Evolutionary conservation across 1,140 invertebrate species (phyloP), one percentile per base, ranked within the genome.

Genomic region (Drosophila tsacasi): DNA sequence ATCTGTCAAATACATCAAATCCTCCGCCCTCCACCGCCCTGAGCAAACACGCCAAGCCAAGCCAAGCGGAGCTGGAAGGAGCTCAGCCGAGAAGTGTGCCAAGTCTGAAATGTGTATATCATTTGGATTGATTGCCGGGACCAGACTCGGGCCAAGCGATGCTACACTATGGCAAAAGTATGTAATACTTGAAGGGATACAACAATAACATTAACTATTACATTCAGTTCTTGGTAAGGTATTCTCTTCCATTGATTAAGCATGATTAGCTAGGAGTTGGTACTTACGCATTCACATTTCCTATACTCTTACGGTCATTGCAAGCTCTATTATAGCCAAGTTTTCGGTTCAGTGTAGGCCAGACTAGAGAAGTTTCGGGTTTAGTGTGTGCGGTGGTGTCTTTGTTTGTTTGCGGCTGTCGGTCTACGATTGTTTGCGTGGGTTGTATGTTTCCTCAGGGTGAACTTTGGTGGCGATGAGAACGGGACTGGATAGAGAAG

Each of bases 1-100:
- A 87, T 81, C 72, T 81, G 77, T 89, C 84, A 87, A 87, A 87
- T 86, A 87, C 83, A 87, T 87, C 80, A 87, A 83, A 87, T 76
- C 72, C 66, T 44, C 25, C 57, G 10, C 49, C 68, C 46, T 46
- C 47, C 42, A 50, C 49, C 60, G 62, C 49, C 61, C 75, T 58
- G 59, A 60, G 66, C 60, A 79, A 79, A 79, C 76, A 73, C 75
- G 54, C 65, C 49, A 62, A 60, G 52, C 81, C 42, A 54, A 71
- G 65, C 82, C 35, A 46, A 75, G 65, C 60, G 32, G 50, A 62
- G 49, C 78, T 61, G 30, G 49, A 35, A 49, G 42, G 76, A 64
- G 54, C 72, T 50, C 44, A 74, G 52, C 65, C 46, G 60, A 61
- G 67, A 52, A 50, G 63, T 46, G 68, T 57, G 72, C 68, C 68